phyloP scores from a whole-genome alignment of 2,888 invertebrate genomes.

The Eupithecia subfuscata region DNA sequence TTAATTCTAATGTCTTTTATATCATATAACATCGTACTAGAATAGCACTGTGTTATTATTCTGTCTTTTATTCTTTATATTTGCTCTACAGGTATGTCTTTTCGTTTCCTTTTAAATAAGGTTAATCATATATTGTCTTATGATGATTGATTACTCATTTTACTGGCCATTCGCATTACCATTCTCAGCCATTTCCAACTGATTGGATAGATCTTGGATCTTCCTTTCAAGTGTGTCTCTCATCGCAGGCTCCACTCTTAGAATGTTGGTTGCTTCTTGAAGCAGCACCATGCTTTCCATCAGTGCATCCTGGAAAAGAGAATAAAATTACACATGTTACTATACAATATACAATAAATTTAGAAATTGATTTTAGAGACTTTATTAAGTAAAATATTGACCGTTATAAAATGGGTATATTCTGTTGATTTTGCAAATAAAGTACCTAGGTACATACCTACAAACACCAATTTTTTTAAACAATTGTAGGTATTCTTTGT shows the following conservation, averaged over 20 bases:
- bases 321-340: too few relatives aligned
- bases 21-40: neutral
- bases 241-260: slow-evolving; percentile 85
- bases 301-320: slow-evolving; percentile 77
- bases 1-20: slow-evolving; percentile 4
- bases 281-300: slow-evolving; percentile 83
- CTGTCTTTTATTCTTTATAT: neutral
- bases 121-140: neutral
- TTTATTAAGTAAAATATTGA: too few relatives aligned
- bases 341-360: too few relatives aligned
- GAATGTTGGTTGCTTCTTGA: slow-evolving; percentile 85
- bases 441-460: too few relatives aligned
- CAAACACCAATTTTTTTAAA: too few relatives aligned
- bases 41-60: neutral
- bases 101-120: neutral
- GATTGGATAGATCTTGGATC: slow-evolving; percentile 69
- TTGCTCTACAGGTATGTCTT: neutral
- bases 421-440: too few relatives aligned
- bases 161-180: slow-evolving; percentile 25
- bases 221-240: slow-evolving; percentile 77
- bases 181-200: slow-evolving; percentile 59
- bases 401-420: too few relatives aligned
- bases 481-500: too few relatives aligned
- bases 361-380: too few relatives aligned
- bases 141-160: neutral